Conservation (phyloP, 2,113 vertebrate genomes). For the Erythrocercus mccallii region DNA sequence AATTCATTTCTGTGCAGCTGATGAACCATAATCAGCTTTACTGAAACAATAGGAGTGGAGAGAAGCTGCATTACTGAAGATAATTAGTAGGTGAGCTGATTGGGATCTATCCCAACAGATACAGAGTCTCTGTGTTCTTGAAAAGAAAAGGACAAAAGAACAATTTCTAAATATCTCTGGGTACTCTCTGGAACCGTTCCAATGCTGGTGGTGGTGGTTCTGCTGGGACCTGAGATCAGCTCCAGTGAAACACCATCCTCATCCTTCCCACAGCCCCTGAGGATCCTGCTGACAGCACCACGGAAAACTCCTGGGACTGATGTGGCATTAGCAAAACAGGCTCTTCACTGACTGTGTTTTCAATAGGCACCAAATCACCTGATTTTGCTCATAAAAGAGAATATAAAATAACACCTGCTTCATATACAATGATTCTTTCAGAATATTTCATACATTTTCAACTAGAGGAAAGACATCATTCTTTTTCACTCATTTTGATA, state of each 20-base stretch:
- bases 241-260: neutral
- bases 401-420: neutral
- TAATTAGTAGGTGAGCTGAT: neutral
- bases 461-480: neutral
- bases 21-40: neutral
- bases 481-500: neutral
- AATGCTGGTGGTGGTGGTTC: neutral
- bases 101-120: neutral
- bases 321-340: rapidly evolving
- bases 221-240: neutral
- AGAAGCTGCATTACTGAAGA: neutral
- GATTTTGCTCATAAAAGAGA: neutral
- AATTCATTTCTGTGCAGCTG: neutral
- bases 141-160: neutral
- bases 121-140: neutral
- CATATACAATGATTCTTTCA: neutral
- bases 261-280: rapidly evolving
- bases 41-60: neutral
- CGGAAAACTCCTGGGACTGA: too few species aligned
- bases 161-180: neutral
- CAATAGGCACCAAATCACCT: neutral
- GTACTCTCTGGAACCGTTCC: neutral
- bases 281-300: neutral
- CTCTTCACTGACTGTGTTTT: neutral
- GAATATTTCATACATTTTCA: neutral